Conservation (phyloP, 2,113 vertebrate species). For the Suncus etruscus region DNA sequence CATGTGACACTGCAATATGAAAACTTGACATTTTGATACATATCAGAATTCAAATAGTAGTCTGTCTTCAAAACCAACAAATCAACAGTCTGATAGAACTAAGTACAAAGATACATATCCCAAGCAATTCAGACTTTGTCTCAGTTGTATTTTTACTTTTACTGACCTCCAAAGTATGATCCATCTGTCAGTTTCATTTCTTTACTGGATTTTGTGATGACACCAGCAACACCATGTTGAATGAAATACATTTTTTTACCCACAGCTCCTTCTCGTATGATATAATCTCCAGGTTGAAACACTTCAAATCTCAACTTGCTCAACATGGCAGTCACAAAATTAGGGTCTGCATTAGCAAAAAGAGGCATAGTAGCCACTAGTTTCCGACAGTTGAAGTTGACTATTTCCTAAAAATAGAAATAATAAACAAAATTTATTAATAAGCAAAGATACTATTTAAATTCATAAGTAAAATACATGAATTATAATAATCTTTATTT, state of each 20-base stretch:
- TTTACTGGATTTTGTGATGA: constrained; percentile 98
- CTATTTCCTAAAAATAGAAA: constrained; percentile 92
- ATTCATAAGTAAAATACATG: not conserved
- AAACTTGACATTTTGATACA: not conserved
- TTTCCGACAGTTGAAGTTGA: constrained; percentile 99
- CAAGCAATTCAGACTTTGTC: not conserved
- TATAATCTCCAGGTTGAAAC: constrained; percentile 98
- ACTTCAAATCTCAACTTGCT: constrained; percentile 98
- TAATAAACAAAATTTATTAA: constrained; percentile 50
- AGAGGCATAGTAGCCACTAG: constrained; percentile 99
- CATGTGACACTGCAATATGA: not conserved
- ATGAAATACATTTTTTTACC: constrained; percentile 99
- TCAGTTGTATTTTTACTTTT: constrained; percentile 2
- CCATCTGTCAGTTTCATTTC: constrained; percentile 99
- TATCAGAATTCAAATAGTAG: not conserved
- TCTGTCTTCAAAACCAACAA: not conserved
- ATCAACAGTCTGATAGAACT: not conserved
- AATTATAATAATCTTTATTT: not conserved
- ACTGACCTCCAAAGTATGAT: constrained; percentile 98
- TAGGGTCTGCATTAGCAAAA: constrained; percentile 98
- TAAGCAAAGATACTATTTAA: not conserved
- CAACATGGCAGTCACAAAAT: constrained; percentile 99
- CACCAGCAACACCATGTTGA: constrained; percentile 97
- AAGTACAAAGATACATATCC: not conserved
- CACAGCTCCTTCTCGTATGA: constrained; percentile 97